phyloP scores from a whole-genome alignment of 2,888 invertebrate genomes.

The Rhagium mordax region DNA sequence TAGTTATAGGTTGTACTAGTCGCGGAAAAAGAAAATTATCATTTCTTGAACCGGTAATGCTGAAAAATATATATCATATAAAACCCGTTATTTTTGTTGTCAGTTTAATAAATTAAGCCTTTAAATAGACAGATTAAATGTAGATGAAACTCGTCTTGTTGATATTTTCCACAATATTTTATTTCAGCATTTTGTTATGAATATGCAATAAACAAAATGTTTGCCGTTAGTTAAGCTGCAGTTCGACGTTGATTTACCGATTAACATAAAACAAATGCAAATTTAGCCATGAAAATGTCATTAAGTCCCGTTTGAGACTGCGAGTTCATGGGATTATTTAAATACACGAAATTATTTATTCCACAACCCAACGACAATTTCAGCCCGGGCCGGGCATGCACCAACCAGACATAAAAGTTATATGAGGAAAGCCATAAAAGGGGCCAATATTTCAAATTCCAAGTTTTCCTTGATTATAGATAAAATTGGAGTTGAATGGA shows the following conservation, averaged over 20 bases:
- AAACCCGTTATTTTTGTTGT: too few species aligned
- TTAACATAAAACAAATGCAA: constrained; percentile 13
- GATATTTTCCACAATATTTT: background rate
- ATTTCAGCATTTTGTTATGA: too few species aligned
- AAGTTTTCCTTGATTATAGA: constrained; percentile 36
- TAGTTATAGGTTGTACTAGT: too few species aligned
- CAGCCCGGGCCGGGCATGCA: background rate
- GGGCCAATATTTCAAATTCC: constrained; percentile 10
- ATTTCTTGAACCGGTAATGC: too few species aligned
- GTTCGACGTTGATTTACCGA: constrained; percentile 14
- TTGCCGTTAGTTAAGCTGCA: background rate
- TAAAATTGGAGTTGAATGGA: constrained; percentile 43
- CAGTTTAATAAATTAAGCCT: too few species aligned
- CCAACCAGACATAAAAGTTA: background rate
- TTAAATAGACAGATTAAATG: too few species aligned
- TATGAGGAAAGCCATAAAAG: background rate
- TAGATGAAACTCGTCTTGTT: background rate
- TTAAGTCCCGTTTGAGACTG: constrained; percentile 12
- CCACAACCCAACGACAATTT: background rate
- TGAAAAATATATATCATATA: too few species aligned
- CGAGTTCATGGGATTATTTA: constrained; percentile 6
- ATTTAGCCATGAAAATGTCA: constrained; percentile 13
- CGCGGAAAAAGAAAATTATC: too few species aligned
- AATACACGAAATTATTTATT: constrained; percentile 18
- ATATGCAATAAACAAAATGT: too few species aligned